Percentiles rank a stretch among this genome's conserved stretches.
These are phyloP conservation scores for Atopsyche davidsoni DNA, from an alignment of 1,140 invertebrate genomes.

Conservation along the genomic window DNA sequence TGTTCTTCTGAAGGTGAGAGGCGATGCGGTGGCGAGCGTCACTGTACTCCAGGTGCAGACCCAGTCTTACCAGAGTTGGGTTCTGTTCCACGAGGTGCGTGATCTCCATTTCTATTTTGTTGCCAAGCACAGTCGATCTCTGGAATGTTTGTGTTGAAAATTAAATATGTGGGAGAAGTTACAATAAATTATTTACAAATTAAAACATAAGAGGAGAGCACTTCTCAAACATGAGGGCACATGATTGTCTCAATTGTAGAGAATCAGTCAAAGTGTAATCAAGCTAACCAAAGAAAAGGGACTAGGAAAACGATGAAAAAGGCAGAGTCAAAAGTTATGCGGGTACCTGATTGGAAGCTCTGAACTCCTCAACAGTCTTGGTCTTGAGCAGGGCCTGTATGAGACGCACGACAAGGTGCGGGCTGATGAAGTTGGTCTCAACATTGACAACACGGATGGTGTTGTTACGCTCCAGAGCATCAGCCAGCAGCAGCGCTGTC, in stretches of 20 bases:
- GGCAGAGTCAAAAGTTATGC: too few relatives aligned
- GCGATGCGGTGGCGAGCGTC: conserved; percentile 90
- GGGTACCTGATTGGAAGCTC: conserved; percentile 90
- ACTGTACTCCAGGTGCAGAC: conserved; percentile 92
- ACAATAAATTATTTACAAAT: too few relatives aligned
- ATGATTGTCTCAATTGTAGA: too few relatives aligned
- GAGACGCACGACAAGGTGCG: conserved; percentile 73
- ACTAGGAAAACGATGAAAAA: too few relatives aligned
- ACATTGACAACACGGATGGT: conserved; percentile 87
- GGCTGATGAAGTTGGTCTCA: conserved; percentile 94
- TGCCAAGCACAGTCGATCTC: conserved; percentile 91
- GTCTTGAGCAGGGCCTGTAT: conserved; percentile 80
- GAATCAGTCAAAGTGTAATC: too few relatives aligned
- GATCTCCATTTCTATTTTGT: conserved; percentile 98
- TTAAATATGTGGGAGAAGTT: conserved; percentile 7
- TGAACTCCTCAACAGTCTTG: conserved; percentile 85
- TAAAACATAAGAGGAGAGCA: too few relatives aligned
- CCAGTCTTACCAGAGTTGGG: conserved; percentile 82
- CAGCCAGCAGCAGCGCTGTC: conserved; percentile 74
- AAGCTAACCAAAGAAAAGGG: too few relatives aligned
- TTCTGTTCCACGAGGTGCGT: conserved; percentile 90
- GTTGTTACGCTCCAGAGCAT: conserved; percentile 80
- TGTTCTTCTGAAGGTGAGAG: conserved; percentile 89
- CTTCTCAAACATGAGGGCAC: too few relatives aligned
- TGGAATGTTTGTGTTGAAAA: conserved; percentile 42